Conservation (phyloP, 2,888 invertebrate genomes). For the Dryococelus australis region DNA sequence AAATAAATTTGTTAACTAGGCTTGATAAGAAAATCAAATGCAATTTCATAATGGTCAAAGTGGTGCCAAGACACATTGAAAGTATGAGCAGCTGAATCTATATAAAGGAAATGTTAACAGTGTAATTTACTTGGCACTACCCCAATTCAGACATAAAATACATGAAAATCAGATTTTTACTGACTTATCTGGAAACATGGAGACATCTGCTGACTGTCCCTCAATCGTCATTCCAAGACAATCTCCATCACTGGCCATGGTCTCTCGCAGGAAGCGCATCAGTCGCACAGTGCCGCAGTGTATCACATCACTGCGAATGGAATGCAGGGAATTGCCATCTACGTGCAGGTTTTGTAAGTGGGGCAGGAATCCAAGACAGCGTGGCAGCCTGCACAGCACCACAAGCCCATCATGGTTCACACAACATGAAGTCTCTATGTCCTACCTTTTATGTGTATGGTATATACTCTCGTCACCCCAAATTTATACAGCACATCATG, state of each 20-base stretch:
- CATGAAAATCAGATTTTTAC: neutral
- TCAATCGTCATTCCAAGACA: slow-evolving; percentile 5
- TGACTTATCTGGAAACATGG: slow-evolving; percentile 44
- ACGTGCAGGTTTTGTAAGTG: slow-evolving; percentile 83
- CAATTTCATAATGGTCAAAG: no score
- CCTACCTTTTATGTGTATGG: no score
- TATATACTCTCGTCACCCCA: no score
- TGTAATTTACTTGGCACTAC: no score
- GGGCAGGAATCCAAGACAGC: slow-evolving; percentile 71
- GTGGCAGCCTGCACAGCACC: slow-evolving; percentile 67
- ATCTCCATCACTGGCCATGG: slow-evolving; percentile 24
- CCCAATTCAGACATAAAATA: no score
- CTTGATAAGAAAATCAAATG: no score
- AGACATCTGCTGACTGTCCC: slow-evolving; percentile 23
- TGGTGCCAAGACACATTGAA: no score
- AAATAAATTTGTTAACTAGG: no score
- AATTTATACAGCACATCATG: no score
- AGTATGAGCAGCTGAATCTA: no score
- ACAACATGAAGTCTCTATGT: no score
- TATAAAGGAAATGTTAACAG: no score
- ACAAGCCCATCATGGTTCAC: neutral
- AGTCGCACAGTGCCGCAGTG: slow-evolving; percentile 84
- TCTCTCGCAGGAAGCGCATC: slow-evolving; percentile 74
- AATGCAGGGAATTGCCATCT: slow-evolving; percentile 84
- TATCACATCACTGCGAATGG: slow-evolving; percentile 81